phyloP scores from a whole-genome alignment of 2,113 vertebrate genomes.

The Lonchura striata region DNA sequence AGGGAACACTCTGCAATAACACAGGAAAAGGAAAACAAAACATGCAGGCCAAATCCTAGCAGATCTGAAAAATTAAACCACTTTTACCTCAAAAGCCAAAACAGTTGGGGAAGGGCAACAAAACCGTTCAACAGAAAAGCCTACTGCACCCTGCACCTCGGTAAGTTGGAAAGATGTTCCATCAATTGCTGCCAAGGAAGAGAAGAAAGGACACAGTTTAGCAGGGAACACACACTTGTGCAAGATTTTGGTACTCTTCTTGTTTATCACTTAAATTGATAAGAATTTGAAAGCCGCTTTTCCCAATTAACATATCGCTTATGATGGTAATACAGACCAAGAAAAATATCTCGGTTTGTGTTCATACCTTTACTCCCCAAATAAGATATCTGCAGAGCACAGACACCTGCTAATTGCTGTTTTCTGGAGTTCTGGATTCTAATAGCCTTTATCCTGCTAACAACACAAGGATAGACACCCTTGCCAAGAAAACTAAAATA shows the following conservation, averaged over 20 bases:
- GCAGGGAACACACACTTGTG: neutral
- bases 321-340: neutral
- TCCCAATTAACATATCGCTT: neutral
- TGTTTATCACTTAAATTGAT: neutral
- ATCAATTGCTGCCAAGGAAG: neutral
- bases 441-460: neutral
- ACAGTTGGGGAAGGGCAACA: neutral
- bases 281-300: neutral
- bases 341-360: neutral
- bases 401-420: neutral
- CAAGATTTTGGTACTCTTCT: neutral
- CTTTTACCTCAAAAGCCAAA: constrained; percentile 11
- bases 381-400: neutral
- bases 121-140: neutral
- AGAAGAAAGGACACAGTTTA: neutral
- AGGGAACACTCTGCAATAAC: constrained; percentile 18
- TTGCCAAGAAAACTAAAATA: neutral
- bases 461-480: neutral
- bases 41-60: neutral
- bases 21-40: constrained; percentile 13
- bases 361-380: neutral
- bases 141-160: neutral
- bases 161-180: neutral
- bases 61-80: constrained; percentile 19
- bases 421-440: neutral